Conservation (phyloP, 2,888 invertebrate species). For the Drosophila buzzatii region DNA sequence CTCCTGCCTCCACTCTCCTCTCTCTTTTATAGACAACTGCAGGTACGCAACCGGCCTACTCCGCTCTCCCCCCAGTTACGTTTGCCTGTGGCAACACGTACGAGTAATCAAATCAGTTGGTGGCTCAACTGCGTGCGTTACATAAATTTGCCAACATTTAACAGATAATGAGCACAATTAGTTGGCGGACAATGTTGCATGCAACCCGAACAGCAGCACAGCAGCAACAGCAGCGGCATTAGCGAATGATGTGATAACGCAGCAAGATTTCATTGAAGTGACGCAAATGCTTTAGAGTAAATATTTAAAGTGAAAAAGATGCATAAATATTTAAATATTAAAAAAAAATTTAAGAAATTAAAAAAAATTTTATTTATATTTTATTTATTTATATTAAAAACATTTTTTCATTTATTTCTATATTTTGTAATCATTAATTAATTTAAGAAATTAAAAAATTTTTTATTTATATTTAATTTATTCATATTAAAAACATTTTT, state of each 20-base stretch:
- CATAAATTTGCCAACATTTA: conserved; percentile 79
- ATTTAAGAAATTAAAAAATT: too few relatives aligned
- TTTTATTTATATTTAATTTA: too few relatives aligned
- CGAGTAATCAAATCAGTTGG: conserved; percentile 75
- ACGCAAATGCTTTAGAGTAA: background rate
- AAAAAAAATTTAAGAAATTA: too few relatives aligned
- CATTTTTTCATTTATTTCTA: too few relatives aligned
- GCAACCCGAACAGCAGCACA: conserved; percentile 22
- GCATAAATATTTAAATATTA: too few relatives aligned
- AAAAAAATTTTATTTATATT: too few relatives aligned
- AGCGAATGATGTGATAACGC: conserved; percentile 45
- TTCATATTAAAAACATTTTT: too few relatives aligned
- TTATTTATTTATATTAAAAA: too few relatives aligned
- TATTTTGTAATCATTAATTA: too few relatives aligned
- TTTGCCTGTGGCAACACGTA: conserved; percentile 53
- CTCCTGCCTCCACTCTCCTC: background rate
- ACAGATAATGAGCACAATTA: conserved; percentile 78
- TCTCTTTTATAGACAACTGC: conserved; percentile 31
- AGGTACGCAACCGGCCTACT: conserved; percentile 39
- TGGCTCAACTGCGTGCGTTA: conserved; percentile 67
- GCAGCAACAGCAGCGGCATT: conserved; percentile 2
- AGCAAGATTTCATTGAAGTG: background rate
- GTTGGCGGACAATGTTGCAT: conserved; percentile 45
- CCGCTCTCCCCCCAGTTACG: background rate
- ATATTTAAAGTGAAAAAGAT: background rate